phyloP scores from a whole-genome alignment of 1,140 invertebrate genomes.

The Cherax quadricarinatus region DNA sequence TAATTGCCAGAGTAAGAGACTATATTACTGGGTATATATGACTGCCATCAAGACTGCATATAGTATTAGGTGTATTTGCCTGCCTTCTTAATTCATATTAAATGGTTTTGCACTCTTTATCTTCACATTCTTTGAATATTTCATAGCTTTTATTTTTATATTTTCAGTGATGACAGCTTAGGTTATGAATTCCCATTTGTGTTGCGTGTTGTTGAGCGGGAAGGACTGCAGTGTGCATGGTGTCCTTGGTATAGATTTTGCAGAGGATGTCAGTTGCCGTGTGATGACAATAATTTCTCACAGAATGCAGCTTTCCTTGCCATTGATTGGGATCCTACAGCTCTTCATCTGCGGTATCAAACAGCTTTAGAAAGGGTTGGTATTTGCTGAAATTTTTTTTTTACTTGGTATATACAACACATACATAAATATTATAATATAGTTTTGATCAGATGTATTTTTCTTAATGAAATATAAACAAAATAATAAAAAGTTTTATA shows the following conservation, averaged over 20 bases:
- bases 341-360: slow-evolving; percentile 91
- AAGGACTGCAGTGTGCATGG: slow-evolving; percentile 85
- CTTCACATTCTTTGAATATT: no score
- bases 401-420: background rate
- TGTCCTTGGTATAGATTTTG: slow-evolving; percentile 93
- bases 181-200: slow-evolving; percentile 93
- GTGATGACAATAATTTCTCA: slow-evolving; percentile 78
- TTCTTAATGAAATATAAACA: background rate
- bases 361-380: slow-evolving; percentile 86
- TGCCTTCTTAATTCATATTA: no score
- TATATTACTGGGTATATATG: no score
- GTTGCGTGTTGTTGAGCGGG: slow-evolving; percentile 84
- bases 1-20: no score
- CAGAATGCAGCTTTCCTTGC: slow-evolving; percentile 68
- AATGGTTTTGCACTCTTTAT: no score
- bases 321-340: slow-evolving; percentile 92
- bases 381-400: background rate
- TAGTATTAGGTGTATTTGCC: no score
- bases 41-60: no score
- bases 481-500: background rate
- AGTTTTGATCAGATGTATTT: slow-evolving; percentile 12
- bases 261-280: slow-evolving; percentile 88
- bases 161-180: slow-evolving; percentile 89
- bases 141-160: background rate
- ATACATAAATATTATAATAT: background rate